Percentiles rank a stretch among this genome's conserved stretches.
These are phyloP conservation scores for Tenthredo livida DNA, from an alignment of 2,888 invertebrate species.

Conservation along the genomic window DNA sequence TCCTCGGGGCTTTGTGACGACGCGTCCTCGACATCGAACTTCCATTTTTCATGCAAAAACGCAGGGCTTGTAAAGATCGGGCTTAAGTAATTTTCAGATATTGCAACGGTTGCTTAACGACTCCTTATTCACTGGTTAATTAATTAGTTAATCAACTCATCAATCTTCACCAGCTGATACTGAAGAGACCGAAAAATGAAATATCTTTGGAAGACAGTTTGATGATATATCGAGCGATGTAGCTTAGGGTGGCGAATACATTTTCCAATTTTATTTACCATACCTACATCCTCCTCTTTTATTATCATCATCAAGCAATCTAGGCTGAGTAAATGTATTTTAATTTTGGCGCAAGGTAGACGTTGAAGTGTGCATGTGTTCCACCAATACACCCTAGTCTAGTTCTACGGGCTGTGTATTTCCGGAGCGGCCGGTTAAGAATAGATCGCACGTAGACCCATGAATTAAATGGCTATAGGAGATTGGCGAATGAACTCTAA, in stretches of 20 bases:
- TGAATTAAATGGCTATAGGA: constrained; percentile 73
- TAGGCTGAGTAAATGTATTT: neutral
- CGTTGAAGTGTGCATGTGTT: neutral
- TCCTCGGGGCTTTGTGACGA: neutral
- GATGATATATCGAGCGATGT: neutral
- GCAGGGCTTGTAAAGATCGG: neutral
- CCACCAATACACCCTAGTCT: neutral
- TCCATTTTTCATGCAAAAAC: constrained; percentile 28
- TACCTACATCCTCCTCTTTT: neutral
- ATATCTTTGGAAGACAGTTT: neutral
- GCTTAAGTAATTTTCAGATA: neutral
- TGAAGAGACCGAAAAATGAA: neutral
- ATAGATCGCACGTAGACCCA: constrained; percentile 73
- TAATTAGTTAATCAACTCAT: neutral
- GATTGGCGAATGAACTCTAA: constrained; percentile 72
- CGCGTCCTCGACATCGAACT: constrained; percentile 20
- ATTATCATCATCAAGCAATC: neutral
- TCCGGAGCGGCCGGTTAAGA: constrained; percentile 74
- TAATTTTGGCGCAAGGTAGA: neutral
- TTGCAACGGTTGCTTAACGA: neutral
- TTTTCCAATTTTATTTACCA: neutral
- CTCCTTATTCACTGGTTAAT: constrained; percentile 16
- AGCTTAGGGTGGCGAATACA: neutral
- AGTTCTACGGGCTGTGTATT: constrained; percentile 65
- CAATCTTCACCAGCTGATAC: neutral